Base-by-base conservation (phyloP, 37 sponge, comb jelly and placozoan species). In the Ephydatia muelleri region DNA sequence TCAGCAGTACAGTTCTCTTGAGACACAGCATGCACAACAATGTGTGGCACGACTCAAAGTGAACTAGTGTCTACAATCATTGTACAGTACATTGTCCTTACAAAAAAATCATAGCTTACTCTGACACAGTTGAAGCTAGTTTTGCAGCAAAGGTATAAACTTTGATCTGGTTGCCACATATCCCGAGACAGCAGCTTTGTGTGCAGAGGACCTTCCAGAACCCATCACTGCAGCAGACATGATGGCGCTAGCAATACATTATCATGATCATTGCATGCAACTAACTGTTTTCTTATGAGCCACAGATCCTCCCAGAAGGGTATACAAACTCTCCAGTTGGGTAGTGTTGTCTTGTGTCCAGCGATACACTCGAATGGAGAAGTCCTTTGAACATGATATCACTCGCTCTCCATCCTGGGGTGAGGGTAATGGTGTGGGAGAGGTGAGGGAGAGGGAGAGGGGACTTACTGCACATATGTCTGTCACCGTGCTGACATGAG, bases 261-360 rank as follows among this genome's bases (percentile, higher is more conserved):
- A 25, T 31, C 25, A 71, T 40, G 28, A 82, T 22, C n/a, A n/a
- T n/a, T n/a, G n/a, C 12, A 57, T 8, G 22, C 32, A 5, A 39
- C 88, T 87, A 32, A 91, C 92, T 91, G 92, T 75, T 74, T 83
- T 71, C n/a, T 90, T 89, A 65, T 83, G 86, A 38, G 90, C 94
- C 48, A 95, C 85, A 26, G 95, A 95, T 6, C 95, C 95, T 69
- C 95, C 95, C 39, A 95, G 84, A 31, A 95, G 82, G 33, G 93
- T 92, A 80, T 95, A 95, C 49, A 57, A 80, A 49, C 95, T 95
- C 68, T 89, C 87, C 6, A 95, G 73, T 40, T 27, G 39, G 0
- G 87, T 27, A 25, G 23, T 39, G 26, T 12, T 28, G 2, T 69
- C 83, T 14, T 78, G 78, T 19, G 12, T 25, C 95, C 92, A 95